Base-by-base conservation (phyloP, 2,113 vertebrate species). In the Gobius niger region DNA sequence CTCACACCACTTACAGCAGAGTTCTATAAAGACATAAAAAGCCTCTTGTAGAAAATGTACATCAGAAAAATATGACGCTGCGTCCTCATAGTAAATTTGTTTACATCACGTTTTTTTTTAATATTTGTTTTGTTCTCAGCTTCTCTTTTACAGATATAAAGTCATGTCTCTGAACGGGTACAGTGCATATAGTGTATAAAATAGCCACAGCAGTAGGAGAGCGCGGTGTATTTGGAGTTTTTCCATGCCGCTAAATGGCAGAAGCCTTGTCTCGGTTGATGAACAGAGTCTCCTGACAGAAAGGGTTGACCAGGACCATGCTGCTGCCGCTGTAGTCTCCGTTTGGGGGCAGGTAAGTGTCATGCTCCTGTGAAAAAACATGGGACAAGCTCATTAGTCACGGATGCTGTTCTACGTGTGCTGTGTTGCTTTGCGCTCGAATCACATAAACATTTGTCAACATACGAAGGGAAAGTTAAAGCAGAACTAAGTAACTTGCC, bases 251-350 rank as follows among this genome's bases (percentile, higher is more conserved):
- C 93, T 92, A 98, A 85, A 96, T 96, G 88, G 95, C 94, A 0
- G 95, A 96, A 41, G 95, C 92, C 85, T 97, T 97, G 67, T 98
- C 96, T 10, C 90, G 94, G 85, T 96, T 95, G 91, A 96, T 94
- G 71, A 98, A 98, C 0, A 99, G 93, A 0, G 95, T 99, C 89
- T 99, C 96, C 76, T 98, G 96, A 83, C 97, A 98, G 93, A 99
- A 99, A 14, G 98, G 98, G 87, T 99, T 99, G n/a, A 98, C 96
- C 2, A 99, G 94, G 82, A 99, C 96, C 91, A 98, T 95, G 47
- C 96, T 96, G 0, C 95, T 96, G 90, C 95, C 93, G 0, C 93
- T 94, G 86, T 97, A 98, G 90, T 98, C 96, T 0, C 97, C 96
- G 0, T 98, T 98, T 41, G 97, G 96, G 0, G 98, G 98, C 65